Evolutionary conservation across 2,888 invertebrate species (phyloP).

Genomic region (Drymonia ruficornis): DNA sequence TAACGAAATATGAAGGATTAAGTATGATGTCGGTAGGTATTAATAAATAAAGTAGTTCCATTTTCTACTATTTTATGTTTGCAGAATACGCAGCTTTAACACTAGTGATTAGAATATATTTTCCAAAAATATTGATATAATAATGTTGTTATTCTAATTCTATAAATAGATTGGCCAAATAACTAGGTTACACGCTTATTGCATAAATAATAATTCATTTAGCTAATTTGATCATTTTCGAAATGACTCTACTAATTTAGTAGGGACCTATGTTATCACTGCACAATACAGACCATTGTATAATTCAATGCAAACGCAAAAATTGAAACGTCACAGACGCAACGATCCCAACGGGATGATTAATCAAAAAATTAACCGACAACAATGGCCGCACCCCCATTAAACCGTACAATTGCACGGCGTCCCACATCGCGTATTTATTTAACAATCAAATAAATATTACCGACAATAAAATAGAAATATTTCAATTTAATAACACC

Average conservation of each 20-base stretch:
- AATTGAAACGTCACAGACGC: slow-evolving; percentile 69
- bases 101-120: no score
- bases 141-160: no score
- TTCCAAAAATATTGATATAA: no score
- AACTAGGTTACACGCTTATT: no score
- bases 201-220: background rate
- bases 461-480: slow-evolving; percentile 82
- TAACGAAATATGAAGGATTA: slow-evolving; percentile 29
- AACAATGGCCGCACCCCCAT: slow-evolving; percentile 77
- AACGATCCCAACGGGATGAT: slow-evolving; percentile 70
- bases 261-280: background rate
- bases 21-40: slow-evolving; percentile 20
- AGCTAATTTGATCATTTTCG: background rate
- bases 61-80: background rate
- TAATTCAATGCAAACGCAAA: slow-evolving; percentile 37
- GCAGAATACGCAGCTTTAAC: no score
- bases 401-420: slow-evolving; percentile 75
- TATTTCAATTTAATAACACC: slow-evolving; percentile 82
- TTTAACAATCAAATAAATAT: slow-evolving; percentile 85
- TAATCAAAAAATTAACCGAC: slow-evolving; percentile 85
- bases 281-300: slow-evolving; percentile 26
- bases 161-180: no score
- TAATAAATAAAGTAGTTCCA: no score
- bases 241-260: background rate
- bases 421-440: slow-evolving; percentile 82